Conservation (phyloP, 2,113 vertebrate species). For the Pluvialis apricaria region DNA sequence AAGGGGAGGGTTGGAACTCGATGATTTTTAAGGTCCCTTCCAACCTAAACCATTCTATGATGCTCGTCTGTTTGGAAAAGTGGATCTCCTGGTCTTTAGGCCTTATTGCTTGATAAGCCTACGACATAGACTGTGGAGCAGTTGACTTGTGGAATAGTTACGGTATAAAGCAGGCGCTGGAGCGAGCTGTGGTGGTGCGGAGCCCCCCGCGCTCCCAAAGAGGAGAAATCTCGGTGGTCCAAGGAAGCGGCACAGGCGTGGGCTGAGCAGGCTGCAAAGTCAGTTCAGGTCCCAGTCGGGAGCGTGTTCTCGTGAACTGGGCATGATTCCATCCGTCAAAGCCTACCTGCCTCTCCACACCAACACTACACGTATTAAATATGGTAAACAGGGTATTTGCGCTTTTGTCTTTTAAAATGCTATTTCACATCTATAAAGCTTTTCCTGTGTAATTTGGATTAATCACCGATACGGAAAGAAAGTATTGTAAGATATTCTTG, state of each 20-base stretch:
- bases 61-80: neutral
- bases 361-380: neutral
- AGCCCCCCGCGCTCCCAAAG: accelerated
- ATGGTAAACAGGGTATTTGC: neutral
- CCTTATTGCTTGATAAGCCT: neutral
- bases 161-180: accelerated
- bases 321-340: neutral
- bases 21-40: too few relatives aligned
- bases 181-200: accelerated
- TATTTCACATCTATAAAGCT: neutral
- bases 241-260: neutral
- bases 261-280: neutral
- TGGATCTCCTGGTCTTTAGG: neutral
- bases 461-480: neutral
- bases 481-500: constrained; percentile 26
- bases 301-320: neutral
- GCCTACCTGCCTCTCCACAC: neutral
- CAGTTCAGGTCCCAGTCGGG: neutral
- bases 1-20: too few relatives aligned
- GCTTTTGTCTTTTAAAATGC: neutral
- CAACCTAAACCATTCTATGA: too few relatives aligned
- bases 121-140: accelerated
- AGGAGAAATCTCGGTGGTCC: neutral
- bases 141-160: neutral
- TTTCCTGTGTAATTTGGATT: constrained; percentile 1